Evolutionary conservation across 2,113 vertebrate genomes (phyloP).

Genomic region (Sylvicapra grimmia): DNA sequence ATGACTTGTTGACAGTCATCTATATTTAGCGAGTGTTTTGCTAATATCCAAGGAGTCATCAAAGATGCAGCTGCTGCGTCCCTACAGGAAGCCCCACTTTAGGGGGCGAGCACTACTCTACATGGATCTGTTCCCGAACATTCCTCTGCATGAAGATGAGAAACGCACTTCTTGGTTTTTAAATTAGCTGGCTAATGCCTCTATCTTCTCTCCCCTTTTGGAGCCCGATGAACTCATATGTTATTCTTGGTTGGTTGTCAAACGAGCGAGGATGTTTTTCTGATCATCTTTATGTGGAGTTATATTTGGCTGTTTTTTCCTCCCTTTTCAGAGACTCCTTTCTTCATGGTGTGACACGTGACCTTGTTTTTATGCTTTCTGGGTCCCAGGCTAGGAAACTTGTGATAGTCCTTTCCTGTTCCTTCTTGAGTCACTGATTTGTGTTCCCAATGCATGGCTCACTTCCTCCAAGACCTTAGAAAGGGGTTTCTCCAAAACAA

Average conservation of each 20-base stretch:
- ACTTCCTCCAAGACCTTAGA: background rate
- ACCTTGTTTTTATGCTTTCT: conserved; percentile 54
- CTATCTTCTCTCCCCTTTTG: conserved; percentile 8
- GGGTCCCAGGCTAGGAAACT: conserved; percentile 42
- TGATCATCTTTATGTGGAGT: conserved; percentile 34
- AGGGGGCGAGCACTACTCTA: background rate
- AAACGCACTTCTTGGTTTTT: conserved; percentile 44
- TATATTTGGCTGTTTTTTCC: conserved; percentile 67
- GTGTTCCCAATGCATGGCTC: background rate
- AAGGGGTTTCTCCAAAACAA: background rate
- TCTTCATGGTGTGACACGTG: conserved; percentile 45
- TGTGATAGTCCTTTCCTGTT: conserved; percentile 42
- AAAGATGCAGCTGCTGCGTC: conserved; percentile 60
- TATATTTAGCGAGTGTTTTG: conserved; percentile 71
- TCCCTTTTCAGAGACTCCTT: conserved; percentile 36
- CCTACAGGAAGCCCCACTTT: conserved; percentile 56
- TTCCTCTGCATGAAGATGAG: conserved; percentile 42
- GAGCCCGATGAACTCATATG: conserved; percentile 56
- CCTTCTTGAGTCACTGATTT: conserved; percentile 46
- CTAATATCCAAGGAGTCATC: conserved; percentile 69
- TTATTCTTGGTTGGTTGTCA: conserved; percentile 62
- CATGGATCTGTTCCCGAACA: conserved; percentile 9
- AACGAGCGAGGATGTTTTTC: conserved; percentile 60
- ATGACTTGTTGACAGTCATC: conserved; percentile 61
- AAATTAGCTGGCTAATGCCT: conserved; percentile 56